Percentiles rank a stretch among this genome's conserved stretches.
Conservation (phyloP, 2,113 vertebrate genomes). For the Phalacrocorax brasilianus region DNA sequence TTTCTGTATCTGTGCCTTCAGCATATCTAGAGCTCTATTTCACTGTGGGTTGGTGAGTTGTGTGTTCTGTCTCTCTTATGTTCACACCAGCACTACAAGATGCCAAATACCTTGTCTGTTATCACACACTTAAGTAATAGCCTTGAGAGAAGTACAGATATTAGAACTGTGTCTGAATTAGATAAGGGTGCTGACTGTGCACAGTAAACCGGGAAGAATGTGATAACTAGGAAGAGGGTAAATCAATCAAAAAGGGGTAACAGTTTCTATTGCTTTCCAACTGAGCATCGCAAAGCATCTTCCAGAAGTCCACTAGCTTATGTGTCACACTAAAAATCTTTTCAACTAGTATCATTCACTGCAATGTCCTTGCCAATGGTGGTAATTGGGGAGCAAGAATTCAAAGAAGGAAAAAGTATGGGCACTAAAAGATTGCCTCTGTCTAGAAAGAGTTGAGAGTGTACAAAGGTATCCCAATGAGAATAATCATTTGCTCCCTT, state of each 20-base stretch:
- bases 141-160: not conserved
- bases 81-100: not conserved
- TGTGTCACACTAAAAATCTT: not conserved
- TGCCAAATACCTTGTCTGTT: not conserved
- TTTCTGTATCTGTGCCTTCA: not conserved
- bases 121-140: not conserved
- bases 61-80: not conserved
- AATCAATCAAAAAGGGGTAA: not conserved
- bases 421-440: not conserved
- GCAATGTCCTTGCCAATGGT: not conserved
- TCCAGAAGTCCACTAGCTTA: not conserved
- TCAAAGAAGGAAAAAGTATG: not conserved
- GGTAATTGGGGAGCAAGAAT: not conserved
- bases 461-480: not conserved
- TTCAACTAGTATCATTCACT: not conserved
- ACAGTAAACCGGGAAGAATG: not conserved
- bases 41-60: not conserved
- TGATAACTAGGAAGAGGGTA: not conserved
- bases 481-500: not conserved
- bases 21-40: not conserved
- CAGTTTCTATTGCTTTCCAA: not conserved
- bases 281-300: accelerated
- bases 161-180: not conserved
- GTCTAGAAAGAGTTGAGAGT: not conserved
- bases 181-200: not conserved